These are phyloP conservation scores for Zonitis immaculata DNA, from an alignment of 2,888 invertebrate species.

Conservation along the genomic window DNA sequence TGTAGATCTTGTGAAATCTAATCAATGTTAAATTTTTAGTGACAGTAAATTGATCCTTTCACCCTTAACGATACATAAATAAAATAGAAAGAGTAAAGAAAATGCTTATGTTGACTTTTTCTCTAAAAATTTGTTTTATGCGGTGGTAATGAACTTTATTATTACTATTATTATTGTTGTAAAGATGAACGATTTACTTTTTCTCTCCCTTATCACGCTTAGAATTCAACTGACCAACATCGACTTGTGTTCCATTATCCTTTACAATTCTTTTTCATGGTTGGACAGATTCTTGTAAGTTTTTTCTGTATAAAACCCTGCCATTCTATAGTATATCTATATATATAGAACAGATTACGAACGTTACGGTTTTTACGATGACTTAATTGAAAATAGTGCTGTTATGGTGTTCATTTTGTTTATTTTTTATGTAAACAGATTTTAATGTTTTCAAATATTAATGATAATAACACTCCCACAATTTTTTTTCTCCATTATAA, in stretches of 20 bases:
- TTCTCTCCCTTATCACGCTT: neutral
- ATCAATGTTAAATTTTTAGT: neutral
- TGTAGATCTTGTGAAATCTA: neutral
- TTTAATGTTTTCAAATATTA: too few species aligned
- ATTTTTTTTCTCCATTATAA: too few species aligned
- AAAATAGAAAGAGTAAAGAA: too few species aligned
- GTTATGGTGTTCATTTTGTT: too few species aligned
- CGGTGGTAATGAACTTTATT: too few species aligned
- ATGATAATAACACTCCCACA: too few species aligned
- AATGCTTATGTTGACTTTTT: neutral
- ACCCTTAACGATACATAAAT: too few species aligned
- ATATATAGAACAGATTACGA: neutral
- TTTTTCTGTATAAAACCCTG: neutral
- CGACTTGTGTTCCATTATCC: neutral
- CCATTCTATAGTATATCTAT: too few species aligned
- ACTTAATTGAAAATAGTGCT: neutral
- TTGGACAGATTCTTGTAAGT: neutral
- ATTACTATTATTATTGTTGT: too few species aligned
- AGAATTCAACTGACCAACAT: neutral
- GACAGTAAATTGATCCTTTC: neutral
- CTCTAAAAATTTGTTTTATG: neutral
- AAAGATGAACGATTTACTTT: neutral
- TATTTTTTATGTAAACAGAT: too few species aligned
- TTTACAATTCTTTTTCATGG: neutral
- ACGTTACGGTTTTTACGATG: neutral